Evolutionary conservation across 2,888 invertebrate genomes (phyloP).

Genomic region (Lycophotia porphyrea): DNA sequence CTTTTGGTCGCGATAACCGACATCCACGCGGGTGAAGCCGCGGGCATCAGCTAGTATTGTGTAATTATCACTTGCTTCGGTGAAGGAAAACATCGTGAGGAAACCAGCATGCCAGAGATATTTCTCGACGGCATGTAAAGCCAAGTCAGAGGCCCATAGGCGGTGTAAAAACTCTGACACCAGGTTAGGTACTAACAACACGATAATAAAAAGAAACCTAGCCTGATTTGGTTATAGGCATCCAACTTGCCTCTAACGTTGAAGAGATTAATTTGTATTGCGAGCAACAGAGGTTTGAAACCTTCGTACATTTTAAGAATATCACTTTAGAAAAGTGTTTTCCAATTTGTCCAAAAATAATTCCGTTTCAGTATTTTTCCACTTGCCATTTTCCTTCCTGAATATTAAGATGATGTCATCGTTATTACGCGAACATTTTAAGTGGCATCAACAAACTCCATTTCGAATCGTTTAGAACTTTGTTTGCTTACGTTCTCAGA

Average conservation of each 20-base stretch:
- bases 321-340: slow-evolving; percentile 1
- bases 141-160: too few relatives aligned
- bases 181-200: too few relatives aligned
- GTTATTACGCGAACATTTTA: slow-evolving; percentile 48
- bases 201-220: too few relatives aligned
- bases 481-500: slow-evolving; percentile 37
- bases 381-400: slow-evolving; percentile 8
- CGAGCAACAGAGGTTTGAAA: background rate
- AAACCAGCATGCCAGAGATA: too few relatives aligned
- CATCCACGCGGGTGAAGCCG: too few relatives aligned
- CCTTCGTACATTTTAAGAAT: background rate
- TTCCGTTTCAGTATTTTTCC: slow-evolving; percentile 2
- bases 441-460: slow-evolving; percentile 42
- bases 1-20: too few relatives aligned
- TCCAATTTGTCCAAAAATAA: slow-evolving; percentile 1
- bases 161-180: too few relatives aligned
- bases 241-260: background rate
- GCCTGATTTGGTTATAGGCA: background rate
- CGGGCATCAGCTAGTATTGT: too few relatives aligned
- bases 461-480: slow-evolving; percentile 42
- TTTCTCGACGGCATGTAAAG: too few relatives aligned
- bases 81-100: too few relatives aligned
- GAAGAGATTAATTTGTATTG: slow-evolving; percentile 1
- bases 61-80: too few relatives aligned
- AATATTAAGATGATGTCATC: slow-evolving; percentile 45